Base-by-base conservation (phyloP, 2,113 vertebrate species). In the Xiphophorus hellerii region DNA sequence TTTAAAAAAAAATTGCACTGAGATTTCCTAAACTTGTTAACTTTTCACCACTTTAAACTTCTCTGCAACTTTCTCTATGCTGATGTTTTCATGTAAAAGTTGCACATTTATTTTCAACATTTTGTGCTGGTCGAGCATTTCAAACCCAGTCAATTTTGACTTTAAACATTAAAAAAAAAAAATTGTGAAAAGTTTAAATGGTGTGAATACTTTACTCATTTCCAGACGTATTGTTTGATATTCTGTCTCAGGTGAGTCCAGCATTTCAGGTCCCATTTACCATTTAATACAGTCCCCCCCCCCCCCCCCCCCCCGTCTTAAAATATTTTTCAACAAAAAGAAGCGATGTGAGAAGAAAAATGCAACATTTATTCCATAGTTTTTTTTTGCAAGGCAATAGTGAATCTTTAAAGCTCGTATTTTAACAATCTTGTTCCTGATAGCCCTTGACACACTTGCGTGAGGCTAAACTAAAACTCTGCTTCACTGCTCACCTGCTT, bases 381-480 rank as follows among this genome's bases (percentile, higher is more conserved):
- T 37, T 35, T 35, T 80, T 84, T 87, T 87, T 90, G 87, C 83
- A 93, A 92, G 87, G 90, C 87, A 89, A 82, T 91, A 84, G 87
- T 91, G 89, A 90, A 88, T 89, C 54, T 86, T 89, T 91, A 91
- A 92, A 92, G 92, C 89, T 88, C 76, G 73, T 86, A 78, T 83
- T 68, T 20, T 73, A 77, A 88, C 58, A 72, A 27, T 70, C 29
- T 65, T 72, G 17, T 78, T 84, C 80, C 82, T 87, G 82, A 80
- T 74, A 90, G 85, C 90, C 90, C 90, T 92, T 85, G 82, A 83
- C 69, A 48, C 69, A 74, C 73, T 70, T 73, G 76, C 69, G 72
- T 42, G 63, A 84, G 69, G 74, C 84, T 86, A 82, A 88, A 82
- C 78, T 63, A 87, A 74, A n/a, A 54, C 62, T 42, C 3, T 13